Percentiles rank a stretch among this genome's conserved stretches.
Conservation (phyloP, 2,113 vertebrate species). For the Equus quagga region DNA sequence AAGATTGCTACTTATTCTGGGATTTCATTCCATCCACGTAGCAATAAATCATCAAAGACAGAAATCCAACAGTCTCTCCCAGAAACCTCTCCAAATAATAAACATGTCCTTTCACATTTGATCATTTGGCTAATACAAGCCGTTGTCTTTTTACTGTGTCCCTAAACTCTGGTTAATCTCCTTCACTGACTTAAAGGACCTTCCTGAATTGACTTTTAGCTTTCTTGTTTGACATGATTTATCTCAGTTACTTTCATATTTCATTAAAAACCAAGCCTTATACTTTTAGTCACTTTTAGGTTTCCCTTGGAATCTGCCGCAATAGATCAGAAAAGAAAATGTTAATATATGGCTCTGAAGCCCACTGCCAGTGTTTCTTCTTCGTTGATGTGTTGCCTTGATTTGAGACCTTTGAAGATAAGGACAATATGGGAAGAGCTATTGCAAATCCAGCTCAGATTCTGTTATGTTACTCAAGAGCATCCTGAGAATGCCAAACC, state of each 20-base stretch:
- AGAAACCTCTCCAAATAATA: not conserved
- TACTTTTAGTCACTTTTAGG: not conserved
- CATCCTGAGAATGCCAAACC: not conserved
- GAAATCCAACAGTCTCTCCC: not conserved
- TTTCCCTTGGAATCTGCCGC: not conserved
- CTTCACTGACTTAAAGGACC: not conserved
- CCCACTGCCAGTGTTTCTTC: not conserved
- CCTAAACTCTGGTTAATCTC: not conserved
- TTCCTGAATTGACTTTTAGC: not conserved
- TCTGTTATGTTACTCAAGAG: not conserved
- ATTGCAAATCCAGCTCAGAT: constrained; percentile 7
- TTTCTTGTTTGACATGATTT: not conserved
- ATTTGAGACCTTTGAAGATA: not conserved
- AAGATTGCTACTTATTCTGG: not conserved
- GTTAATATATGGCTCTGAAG: not conserved
- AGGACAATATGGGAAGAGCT: not conserved
- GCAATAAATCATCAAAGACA: not conserved
- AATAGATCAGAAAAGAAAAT: not conserved
- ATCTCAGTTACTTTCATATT: not conserved
- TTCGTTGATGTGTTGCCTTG: not conserved
- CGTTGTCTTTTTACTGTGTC: not conserved
- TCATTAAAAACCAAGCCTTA: not conserved
- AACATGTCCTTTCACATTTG: not conserved
- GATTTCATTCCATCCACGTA: not conserved
- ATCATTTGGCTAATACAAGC: not conserved